Percentiles rank a stretch among this genome's conserved stretches.
These are phyloP conservation scores for Mamestra brassicae DNA, from an alignment of 2,888 invertebrate species.

Conservation along the genomic window DNA sequence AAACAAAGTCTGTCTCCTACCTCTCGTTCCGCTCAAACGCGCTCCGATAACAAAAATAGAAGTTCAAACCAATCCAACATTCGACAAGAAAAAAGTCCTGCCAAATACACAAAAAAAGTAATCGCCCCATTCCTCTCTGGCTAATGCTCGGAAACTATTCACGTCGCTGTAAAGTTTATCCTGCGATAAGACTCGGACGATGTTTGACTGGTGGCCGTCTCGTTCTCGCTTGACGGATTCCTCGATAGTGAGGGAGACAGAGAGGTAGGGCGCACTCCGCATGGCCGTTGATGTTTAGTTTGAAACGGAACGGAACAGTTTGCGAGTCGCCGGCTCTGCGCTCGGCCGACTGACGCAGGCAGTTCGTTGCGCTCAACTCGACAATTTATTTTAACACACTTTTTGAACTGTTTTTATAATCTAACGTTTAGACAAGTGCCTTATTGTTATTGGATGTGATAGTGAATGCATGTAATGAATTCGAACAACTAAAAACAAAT, in stretches of 20 bases:
- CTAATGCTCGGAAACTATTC: constrained; percentile 87
- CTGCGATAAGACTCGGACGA: constrained; percentile 86
- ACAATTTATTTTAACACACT: constrained; percentile 79
- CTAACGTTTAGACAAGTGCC: constrained; percentile 85
- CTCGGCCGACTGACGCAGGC: constrained; percentile 85
- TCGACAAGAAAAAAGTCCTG: constrained; percentile 85
- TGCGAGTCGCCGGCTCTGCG: constrained; percentile 90
- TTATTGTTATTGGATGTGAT: constrained; percentile 88
- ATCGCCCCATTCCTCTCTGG: constrained; percentile 86
- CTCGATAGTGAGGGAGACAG: constrained; percentile 84
- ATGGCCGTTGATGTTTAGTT: constrained; percentile 87
- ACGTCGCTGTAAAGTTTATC: constrained; percentile 87
- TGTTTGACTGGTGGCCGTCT: constrained; percentile 78
- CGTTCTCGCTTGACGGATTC: constrained; percentile 76
- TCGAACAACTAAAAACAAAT: constrained; percentile 75
- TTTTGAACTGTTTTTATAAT: constrained; percentile 80
- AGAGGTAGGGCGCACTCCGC: constrained; percentile 86
- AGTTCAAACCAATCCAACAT: constrained; percentile 77
- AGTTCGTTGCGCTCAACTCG: constrained; percentile 86
- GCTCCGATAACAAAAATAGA: constrained; percentile 83
- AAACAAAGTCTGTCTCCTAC: constrained; percentile 73
- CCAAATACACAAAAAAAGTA: constrained; percentile 87
- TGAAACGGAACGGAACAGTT: constrained; percentile 88
- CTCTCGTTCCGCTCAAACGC: constrained; percentile 74
- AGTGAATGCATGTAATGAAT: constrained; percentile 87